These are phyloP conservation scores for Oncorhynchus gorbuscha DNA, from an alignment of 2,113 vertebrate species.

Conservation along the genomic window DNA sequence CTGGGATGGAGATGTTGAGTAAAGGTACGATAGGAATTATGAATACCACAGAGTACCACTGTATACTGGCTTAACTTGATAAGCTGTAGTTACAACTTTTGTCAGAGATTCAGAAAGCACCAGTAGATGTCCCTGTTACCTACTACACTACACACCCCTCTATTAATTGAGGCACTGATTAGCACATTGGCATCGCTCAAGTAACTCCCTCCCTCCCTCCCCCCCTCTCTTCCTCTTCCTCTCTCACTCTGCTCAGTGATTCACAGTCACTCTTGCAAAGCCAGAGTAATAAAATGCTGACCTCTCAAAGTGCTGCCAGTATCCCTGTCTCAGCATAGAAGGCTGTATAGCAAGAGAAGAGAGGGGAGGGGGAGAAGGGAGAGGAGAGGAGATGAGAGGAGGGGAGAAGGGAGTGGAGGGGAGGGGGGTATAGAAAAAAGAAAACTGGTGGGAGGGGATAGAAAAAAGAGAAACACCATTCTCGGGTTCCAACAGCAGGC, in stretches of 20 bases:
- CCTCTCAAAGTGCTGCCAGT: conserved; percentile 56
- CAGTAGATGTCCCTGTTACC: conserved; percentile 53
- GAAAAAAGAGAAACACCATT: conserved; percentile 41
- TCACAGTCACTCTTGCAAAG: conserved; percentile 20
- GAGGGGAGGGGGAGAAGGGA: conserved; percentile 13
- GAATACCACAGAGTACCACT: background rate
- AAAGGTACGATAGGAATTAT: no score
- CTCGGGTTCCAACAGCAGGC: conserved; percentile 55
- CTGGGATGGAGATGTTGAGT: no score
- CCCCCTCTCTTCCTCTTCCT: background rate
- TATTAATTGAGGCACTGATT: conserved; percentile 35
- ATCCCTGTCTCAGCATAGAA: conserved; percentile 57
- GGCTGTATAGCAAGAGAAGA: conserved; percentile 28
- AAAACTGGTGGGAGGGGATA: background rate
- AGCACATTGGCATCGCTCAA: conserved; percentile 12
- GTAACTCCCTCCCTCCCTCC: background rate
- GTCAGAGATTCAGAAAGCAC: conserved; percentile 4
- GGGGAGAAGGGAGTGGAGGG: conserved; percentile 1
- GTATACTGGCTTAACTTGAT: background rate
- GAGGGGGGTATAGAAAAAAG: background rate
- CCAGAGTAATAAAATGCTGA: conserved; percentile 70
- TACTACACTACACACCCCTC: background rate
- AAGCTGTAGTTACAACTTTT: background rate
- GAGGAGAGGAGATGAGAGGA: background rate
- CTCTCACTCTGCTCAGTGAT: background rate